Conservation (phyloP, 2,113 vertebrate species). For the Nestor notabilis region DNA sequence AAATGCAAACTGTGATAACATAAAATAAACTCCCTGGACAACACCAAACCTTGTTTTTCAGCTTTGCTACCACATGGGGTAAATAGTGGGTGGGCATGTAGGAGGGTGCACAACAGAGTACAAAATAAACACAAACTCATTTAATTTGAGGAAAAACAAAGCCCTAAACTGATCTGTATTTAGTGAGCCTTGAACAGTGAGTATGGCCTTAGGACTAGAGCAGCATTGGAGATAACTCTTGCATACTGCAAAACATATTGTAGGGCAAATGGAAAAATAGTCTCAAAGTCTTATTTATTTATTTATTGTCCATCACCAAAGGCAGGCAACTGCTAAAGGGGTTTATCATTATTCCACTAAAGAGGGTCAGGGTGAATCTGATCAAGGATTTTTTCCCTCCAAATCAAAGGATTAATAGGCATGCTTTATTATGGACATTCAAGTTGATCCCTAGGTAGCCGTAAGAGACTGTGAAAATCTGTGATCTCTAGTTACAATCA, state of each 20-base stretch:
- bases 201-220: conserved; percentile 21
- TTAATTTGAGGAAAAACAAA: conserved; percentile 15
- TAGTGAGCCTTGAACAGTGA: conserved; percentile 14
- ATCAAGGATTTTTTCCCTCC: background rate
- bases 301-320: background rate
- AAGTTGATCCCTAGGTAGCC: background rate
- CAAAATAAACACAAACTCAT: conserved; percentile 34
- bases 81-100: background rate
- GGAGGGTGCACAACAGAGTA: background rate
- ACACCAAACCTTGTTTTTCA: background rate
- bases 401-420: background rate
- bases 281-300: background rate
- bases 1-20: background rate
- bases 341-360: background rate
- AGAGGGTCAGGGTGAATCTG: background rate
- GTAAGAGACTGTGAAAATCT: background rate
- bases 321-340: background rate
- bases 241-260: conserved; percentile 10
- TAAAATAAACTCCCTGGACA: background rate
- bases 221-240: background rate
- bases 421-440: background rate
- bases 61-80: conserved; percentile 2
- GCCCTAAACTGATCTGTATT: conserved; percentile 35
- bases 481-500: background rate
- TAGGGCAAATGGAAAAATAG: background rate